phyloP scores from a whole-genome alignment of 92 coral and sea anemone genomes.

The Hydrozoanthus gracilis region DNA sequence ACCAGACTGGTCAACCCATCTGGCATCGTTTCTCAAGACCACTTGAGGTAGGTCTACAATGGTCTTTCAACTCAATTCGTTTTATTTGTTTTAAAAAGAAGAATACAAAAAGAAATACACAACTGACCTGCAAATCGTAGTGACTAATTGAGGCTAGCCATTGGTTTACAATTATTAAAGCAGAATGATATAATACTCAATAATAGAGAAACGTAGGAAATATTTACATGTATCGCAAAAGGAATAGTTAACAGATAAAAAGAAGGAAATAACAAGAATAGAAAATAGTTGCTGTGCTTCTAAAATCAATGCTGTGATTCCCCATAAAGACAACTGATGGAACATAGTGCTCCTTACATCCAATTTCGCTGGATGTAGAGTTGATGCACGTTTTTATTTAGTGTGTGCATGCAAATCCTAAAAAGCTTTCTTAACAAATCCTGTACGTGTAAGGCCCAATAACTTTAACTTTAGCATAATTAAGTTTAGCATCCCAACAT shows the following conservation, averaged over 20 bases:
- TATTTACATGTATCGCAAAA: no score
- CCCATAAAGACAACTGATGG: not conserved
- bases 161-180: no score
- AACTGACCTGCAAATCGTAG: no score
- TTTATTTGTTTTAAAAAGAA: no score
- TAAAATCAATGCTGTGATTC: no score
- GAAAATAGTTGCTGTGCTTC: no score
- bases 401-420: not conserved
- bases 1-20: not conserved
- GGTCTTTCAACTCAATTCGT: not conserved
- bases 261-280: no score
- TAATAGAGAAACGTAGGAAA: no score
- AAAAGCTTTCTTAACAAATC: not conserved
- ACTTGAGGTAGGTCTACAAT: not conserved
- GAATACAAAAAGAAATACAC: no score
- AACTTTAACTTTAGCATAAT: not conserved
- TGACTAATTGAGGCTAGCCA: no score
- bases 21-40: not conserved
- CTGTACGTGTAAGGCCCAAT: not conserved
- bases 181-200: no score
- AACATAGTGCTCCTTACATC: not conserved
- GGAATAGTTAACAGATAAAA: no score
- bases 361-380: not conserved
- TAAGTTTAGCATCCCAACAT: not conserved
- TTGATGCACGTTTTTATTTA: not conserved